Conservation (phyloP, 2,888 invertebrate species). For the Spodoptera littoralis region DNA sequence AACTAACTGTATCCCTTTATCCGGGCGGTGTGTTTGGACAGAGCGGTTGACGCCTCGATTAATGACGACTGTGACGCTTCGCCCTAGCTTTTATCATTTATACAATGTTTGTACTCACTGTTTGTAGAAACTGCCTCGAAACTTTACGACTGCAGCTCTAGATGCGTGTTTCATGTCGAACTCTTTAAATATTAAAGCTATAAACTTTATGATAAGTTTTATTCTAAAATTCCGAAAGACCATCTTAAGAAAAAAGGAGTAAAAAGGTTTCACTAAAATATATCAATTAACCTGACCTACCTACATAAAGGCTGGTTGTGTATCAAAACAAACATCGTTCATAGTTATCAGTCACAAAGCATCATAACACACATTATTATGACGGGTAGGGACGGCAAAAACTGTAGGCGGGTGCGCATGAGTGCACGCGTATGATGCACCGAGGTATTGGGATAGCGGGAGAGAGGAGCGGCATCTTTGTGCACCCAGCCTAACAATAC, state of each 20-base stretch:
- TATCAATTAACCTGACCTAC: constrained; percentile 44
- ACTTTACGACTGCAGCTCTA: constrained; percentile 50
- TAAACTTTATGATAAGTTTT: constrained; percentile 43
- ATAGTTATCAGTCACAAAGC: constrained; percentile 68
- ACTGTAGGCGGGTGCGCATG: constrained; percentile 66
- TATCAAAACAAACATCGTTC: constrained; percentile 70
- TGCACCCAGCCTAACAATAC: constrained; percentile 68
- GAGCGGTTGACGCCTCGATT: constrained; percentile 78
- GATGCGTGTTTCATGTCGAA: constrained; percentile 45
- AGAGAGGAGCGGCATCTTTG: constrained; percentile 77
- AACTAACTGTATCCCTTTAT: constrained; percentile 78
- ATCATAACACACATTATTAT: constrained; percentile 77
- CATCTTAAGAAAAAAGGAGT: background rate
- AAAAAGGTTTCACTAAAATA: constrained; percentile 13
- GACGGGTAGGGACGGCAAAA: constrained; percentile 72
- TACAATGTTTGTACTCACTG: constrained; percentile 59
- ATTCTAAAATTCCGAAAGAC: constrained; percentile 7
- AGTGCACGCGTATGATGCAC: constrained; percentile 58
- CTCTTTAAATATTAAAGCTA: constrained; percentile 26
- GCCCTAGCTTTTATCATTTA: constrained; percentile 58
- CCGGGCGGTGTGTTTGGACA: constrained; percentile 76
- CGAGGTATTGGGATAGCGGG: constrained; percentile 54
- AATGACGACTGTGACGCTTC: constrained; percentile 65
- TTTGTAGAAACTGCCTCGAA: constrained; percentile 66
- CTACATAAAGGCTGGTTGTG: constrained; percentile 53